Percentiles rank a stretch among this genome's conserved stretches.
Conservation (phyloP, 2,888 invertebrate species). For the Drepanosiphum platanoidis region DNA sequence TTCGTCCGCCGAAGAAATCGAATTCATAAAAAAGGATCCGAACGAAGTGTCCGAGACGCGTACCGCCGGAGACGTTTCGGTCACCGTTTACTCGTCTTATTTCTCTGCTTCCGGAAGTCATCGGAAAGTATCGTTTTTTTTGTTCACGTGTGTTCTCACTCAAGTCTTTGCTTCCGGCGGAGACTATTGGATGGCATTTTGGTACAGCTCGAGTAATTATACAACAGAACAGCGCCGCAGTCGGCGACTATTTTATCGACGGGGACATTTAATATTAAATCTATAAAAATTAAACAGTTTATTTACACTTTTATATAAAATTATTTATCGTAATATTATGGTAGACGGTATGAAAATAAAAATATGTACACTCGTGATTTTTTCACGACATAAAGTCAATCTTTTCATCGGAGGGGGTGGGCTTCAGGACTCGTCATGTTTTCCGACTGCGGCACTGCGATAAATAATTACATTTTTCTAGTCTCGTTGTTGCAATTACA, state of each 20-base stretch:
- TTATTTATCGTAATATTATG: neutral
- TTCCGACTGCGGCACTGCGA: no score
- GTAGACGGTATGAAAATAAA: no score
- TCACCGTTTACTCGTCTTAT: constrained; percentile 75
- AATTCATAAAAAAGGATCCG: constrained; percentile 8
- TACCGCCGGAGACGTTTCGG: constrained; percentile 74
- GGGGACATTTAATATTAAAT: neutral
- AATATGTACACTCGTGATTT: no score
- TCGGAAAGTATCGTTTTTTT: constrained; percentile 72
- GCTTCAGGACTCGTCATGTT: no score
- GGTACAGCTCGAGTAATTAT: no score
- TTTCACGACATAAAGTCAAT: no score
- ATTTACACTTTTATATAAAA: neutral
- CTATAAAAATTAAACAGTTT: neutral
- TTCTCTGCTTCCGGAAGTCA: constrained; percentile 78
- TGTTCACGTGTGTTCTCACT: constrained; percentile 73
- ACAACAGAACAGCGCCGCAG: no score
- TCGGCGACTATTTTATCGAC: neutral
- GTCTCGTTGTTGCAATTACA: no score
- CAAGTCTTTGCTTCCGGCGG: constrained; percentile 73
- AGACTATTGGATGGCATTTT: constrained; percentile 79
- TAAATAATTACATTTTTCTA: no score
- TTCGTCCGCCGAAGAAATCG: neutral
- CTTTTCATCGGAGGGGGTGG: no score
- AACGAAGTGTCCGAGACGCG: constrained; percentile 70